Conservation (phyloP, 1,140 invertebrate genomes). For the Neodiprion pinetum region DNA sequence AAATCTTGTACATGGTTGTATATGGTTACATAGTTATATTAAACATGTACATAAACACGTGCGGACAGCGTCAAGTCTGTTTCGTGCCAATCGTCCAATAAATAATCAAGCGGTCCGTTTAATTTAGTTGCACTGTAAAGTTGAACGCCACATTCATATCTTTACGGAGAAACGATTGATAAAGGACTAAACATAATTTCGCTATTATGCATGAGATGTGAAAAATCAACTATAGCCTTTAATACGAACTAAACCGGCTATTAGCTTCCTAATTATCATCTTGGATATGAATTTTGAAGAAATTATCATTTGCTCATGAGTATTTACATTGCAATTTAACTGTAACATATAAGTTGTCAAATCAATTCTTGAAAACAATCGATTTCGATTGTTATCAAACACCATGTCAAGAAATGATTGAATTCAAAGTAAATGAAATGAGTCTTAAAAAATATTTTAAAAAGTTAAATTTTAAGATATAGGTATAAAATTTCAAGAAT, state of each 20-base stretch:
- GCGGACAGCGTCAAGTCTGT: background rate
- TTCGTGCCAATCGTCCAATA: background rate
- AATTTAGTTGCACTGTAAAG: slow-evolving; percentile 1
- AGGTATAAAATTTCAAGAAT: background rate
- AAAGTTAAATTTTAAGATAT: too few relatives aligned
- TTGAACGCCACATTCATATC: background rate
- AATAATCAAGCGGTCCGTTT: background rate
- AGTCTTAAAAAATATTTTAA: background rate
- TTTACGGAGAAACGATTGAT: background rate
- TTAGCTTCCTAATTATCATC: background rate
- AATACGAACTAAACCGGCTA: slow-evolving; percentile 7
- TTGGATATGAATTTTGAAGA: background rate
- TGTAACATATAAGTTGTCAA: background rate
- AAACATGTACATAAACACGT: background rate
- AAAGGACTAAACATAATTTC: background rate
- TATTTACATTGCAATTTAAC: slow-evolving; percentile 1
- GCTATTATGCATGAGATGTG: background rate
- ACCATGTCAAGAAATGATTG: background rate
- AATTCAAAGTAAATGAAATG: background rate
- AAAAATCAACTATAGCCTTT: background rate
- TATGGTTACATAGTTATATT: slow-evolving; percentile 2
- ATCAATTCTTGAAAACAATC: background rate
- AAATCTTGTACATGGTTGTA: slow-evolving; percentile 3
- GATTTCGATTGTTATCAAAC: background rate
- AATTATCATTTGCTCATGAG: background rate